Base-by-base conservation (phyloP, 1,140 invertebrate species). In the Drosophila rufa region DNA sequence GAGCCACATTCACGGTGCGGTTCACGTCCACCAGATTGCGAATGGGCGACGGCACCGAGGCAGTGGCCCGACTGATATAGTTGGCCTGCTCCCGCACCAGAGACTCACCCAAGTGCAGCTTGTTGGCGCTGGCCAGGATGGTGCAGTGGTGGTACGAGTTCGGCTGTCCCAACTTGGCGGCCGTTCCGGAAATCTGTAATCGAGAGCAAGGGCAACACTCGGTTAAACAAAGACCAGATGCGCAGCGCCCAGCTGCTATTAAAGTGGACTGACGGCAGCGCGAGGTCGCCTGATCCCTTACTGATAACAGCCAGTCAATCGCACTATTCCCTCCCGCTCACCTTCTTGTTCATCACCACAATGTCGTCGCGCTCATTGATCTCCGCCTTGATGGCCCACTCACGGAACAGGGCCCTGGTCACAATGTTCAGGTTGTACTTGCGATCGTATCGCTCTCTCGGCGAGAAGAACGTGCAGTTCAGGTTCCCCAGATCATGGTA, bases 141-240 rank as follows among this genome's bases (percentile, higher is more conserved):
- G 98, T 99, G 93, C 97, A 99, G 93, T 99, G 98, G 93, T 99
- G 98, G 94, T 99, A 99, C 30, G 97, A 96, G 92, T 96, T 97
- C 2, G 95, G 94, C 55, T 95, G 94, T 47, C 97, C 97, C 50
- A 99, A 93, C 93, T 98, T 99, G 14, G 98, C 96, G 51, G 98
- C 98, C 57, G 97, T 98, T 75, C 98, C 98, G 85, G 98, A 99
- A 76, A 99, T 94, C 96, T 92, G 56, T 19, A 59, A 73, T 22
- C 11, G 36, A 55, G n/a, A 55, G 14, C 25, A 69, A 55, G 47
- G 61, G n/a, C 19, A 14, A 43, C 67, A 43, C 36, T 43, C 38
- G 53, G 53, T 55, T 58, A 42, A 66, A 51, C 36, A 53, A 36
- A 47, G 58, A 53, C 30, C 53, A 75, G 67, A 70, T 75, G 58